These are phyloP conservation scores for Fistularia commersonii DNA, from an alignment of 2,797 vertebrate genomes.

Conservation along the genomic window DNA sequence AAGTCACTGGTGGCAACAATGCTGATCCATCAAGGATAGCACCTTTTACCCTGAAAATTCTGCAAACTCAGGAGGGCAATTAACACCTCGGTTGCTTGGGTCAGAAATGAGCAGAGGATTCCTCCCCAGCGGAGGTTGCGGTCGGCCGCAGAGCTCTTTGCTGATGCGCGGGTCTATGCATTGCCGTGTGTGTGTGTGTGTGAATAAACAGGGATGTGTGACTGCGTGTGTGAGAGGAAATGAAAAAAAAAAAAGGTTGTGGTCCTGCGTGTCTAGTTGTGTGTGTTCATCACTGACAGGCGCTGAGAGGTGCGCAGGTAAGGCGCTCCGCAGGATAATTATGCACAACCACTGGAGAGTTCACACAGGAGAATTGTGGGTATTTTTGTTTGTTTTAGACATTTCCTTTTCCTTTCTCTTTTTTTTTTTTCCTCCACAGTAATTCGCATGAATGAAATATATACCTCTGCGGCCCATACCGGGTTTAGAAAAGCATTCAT, in stretches of 20 bases:
- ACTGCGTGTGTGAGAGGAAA: conserved; percentile 22
- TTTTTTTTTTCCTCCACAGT: conserved; percentile 18
- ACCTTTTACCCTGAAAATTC: conserved; percentile 85
- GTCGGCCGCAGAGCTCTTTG: conserved; percentile 60
- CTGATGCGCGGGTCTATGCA: conserved; percentile 55
- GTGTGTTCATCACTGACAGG: conserved; percentile 56
- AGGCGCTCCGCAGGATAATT: conserved; percentile 74
- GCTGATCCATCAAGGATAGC: conserved; percentile 92
- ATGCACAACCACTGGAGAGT: conserved; percentile 70
- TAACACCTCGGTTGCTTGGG: conserved; percentile 83
- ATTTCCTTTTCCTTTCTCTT: conserved; percentile 49
- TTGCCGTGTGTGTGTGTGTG: conserved; percentile 21
- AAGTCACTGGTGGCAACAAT: conserved; percentile 85
- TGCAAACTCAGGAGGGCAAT: conserved; percentile 88
- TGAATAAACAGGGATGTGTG: conserved; percentile 24
- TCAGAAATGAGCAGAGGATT: conserved; percentile 81
- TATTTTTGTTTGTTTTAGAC: conserved; percentile 73
- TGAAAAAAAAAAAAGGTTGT: conserved; percentile 2
- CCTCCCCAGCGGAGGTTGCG: conserved; percentile 72
- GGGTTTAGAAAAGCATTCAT: conserved; percentile 67
- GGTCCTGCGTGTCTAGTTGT: conserved; percentile 34
- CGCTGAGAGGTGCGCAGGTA: conserved; percentile 65
- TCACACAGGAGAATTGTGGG: conserved; percentile 66
- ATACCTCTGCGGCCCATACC: conserved; percentile 57
- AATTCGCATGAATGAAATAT: conserved; percentile 76